Evolutionary conservation across 2,797 vertebrate species (phyloP).

Genomic region (Mareca strepera): DNA sequence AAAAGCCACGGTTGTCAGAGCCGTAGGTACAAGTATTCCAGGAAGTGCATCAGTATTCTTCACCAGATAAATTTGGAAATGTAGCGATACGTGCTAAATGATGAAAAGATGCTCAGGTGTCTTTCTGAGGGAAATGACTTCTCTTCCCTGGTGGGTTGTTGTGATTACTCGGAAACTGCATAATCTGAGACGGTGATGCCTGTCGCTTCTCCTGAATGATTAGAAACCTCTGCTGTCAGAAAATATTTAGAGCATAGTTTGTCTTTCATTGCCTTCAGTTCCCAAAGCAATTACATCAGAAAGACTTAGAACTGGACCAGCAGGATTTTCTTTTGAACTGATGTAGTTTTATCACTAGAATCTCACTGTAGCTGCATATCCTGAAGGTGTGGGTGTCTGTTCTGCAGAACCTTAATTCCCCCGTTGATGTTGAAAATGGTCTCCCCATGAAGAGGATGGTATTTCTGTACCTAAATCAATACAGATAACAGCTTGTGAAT

Average conservation of each 20-base stretch:
- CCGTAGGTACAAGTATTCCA: background rate
- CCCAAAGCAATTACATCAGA: slow-evolving; percentile 11
- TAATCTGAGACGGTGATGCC: background rate
- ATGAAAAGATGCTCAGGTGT: slow-evolving; percentile 14
- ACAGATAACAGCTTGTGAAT: background rate
- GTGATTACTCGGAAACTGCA: slow-evolving; percentile 1
- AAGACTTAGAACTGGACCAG: background rate
- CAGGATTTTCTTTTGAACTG: background rate
- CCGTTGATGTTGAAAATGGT: background rate
- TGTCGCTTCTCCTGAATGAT: slow-evolving; percentile 25
- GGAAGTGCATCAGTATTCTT: slow-evolving; percentile 32
- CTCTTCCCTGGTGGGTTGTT: slow-evolving; percentile 12
- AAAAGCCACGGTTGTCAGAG: background rate
- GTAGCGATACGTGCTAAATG: background rate
- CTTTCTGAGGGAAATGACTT: slow-evolving; percentile 41
- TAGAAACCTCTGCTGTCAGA: slow-evolving; percentile 38
- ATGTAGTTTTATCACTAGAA: background rate
- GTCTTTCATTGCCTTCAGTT: slow-evolving; percentile 26
- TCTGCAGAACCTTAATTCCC: background rate
- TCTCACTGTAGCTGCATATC: background rate
- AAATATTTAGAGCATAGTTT: slow-evolving; percentile 26
- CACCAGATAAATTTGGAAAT: slow-evolving; percentile 7
- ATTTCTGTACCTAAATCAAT: background rate
- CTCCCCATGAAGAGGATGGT: background rate
- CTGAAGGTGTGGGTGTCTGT: background rate